Percentiles rank a stretch among this genome's conserved stretches.
phyloP scores from a whole-genome alignment of 23 tunicate genomes.

The Clavelina lepadiformis region DNA sequence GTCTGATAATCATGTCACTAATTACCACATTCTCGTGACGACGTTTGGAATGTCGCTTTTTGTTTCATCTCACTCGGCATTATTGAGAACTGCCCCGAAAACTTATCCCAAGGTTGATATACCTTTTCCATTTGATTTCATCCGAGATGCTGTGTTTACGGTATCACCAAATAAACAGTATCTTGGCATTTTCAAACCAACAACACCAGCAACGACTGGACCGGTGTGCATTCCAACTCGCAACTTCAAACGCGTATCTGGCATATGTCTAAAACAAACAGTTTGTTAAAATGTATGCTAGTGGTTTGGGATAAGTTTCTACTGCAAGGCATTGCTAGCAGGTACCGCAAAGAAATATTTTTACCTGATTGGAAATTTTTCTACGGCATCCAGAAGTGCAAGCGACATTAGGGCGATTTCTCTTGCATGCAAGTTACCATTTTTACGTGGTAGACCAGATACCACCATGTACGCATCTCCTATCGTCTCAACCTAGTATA shows the following conservation, averaged over 20 bases:
- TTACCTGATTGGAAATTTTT: conserved; percentile 62
- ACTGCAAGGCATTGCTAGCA: too few relatives aligned
- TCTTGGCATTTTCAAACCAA: conserved; percentile 96
- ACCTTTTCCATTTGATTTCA: conserved; percentile 99
- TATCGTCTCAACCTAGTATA: conserved; percentile 92
- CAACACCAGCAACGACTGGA: conserved; percentile 98
- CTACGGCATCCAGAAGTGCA: conserved; percentile 51
- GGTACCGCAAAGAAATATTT: too few relatives aligned
- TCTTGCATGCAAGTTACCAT: conserved; percentile 66
- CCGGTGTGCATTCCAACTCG: conserved; percentile 97
- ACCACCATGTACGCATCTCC: conserved; percentile 99
- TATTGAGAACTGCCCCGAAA: too few relatives aligned
- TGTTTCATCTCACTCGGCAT: too few relatives aligned
- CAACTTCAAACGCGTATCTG: conserved; percentile 47
- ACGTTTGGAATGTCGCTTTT: too few relatives aligned
- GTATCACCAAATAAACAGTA: conserved; percentile 99
- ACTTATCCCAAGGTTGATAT: conserved; percentile 4
- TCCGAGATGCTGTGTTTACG: conserved; percentile 94
- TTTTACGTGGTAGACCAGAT: conserved; percentile 78
- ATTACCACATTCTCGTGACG: too few relatives aligned
- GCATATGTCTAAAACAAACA: conserved; percentile 61
- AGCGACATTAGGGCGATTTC: conserved; percentile 90
- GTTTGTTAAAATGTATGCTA: too few relatives aligned
- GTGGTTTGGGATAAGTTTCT: too few relatives aligned
- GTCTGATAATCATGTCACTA: too few relatives aligned